Evolutionary conservation across 2,888 invertebrate genomes (phyloP), one percentile per base, ranked within the genome.

Genomic region (Microctonus hyperodae): DNA sequence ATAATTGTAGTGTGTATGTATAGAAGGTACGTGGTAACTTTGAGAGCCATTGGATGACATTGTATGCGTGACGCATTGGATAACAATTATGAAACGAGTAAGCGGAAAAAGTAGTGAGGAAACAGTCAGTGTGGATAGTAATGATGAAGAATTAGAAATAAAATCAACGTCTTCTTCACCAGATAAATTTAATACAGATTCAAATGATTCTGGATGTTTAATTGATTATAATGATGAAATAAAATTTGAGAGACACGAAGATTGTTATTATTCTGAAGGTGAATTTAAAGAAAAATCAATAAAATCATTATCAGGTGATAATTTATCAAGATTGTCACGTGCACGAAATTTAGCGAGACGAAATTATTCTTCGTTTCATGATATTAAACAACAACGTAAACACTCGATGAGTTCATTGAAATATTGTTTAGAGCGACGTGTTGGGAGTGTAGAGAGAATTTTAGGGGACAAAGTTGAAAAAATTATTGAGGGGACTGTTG

Each of bases 401-500:
- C 53, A 69, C 16, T 65, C 69, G 7, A 66, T 68, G 25, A 57
- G 69, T 23, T 56, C 70, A 9, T 64, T 75, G n/a, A 74, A 71
- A 65, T 20, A 31, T 2, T 70, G 70, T 31, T 48, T 74, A 31
- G 69, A 57, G 13, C 62, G 69, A 63, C 61, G 71, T 70, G 73
- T 70, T 58, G 70, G 72, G 22, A 71, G 67, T 48, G 58, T 72
- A 9, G 74, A 74, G 48, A 73, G 55, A 40, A 65, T 71, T 9
- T 33, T 73, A 13, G 74, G 73, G 51, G 69, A 71, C 59, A 63
- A 72, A 3, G 74, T 79, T 1, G 80, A 76, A 51, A 76, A 65
- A n/a, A 75, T 78, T 9, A 67, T 74, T 66, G 79, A 76, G 44
- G 79, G 78, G 23, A 75, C 73, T 3, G 44, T 77, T 9, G 77